Conservation (phyloP, 1,140 invertebrate genomes). For the Agraylea sexmaculata region DNA sequence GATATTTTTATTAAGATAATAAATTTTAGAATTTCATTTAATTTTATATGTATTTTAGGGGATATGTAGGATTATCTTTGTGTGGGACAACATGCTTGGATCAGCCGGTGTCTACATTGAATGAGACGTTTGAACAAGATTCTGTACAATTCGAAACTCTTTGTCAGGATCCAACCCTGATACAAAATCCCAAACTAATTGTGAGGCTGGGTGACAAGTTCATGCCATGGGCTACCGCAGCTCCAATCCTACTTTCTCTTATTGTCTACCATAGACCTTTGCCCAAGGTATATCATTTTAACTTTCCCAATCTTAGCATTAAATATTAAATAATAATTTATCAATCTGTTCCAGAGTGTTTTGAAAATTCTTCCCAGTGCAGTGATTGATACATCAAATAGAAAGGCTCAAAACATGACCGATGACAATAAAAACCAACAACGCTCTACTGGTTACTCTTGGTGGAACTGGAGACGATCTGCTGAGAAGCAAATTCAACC, state of each 20-base stretch:
- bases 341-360: constrained; percentile 26
- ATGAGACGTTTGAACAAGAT: constrained; percentile 59
- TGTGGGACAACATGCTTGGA: constrained; percentile 16
- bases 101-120: constrained; percentile 19
- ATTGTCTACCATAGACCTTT: constrained; percentile 74
- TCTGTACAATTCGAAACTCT: constrained; percentile 76
- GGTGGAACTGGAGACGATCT: constrained; percentile 63
- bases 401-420: constrained; percentile 26
- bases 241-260: constrained; percentile 74
- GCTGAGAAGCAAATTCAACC: constrained; percentile 28
- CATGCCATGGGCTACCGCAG: constrained; percentile 80
- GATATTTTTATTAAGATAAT: constrained; percentile 5
- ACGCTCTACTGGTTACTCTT: constrained; percentile 40
- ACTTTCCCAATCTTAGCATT: too few species aligned
- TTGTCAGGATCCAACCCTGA: constrained; percentile 62
- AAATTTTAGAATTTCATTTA: constrained; percentile 1
- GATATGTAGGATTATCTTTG: constrained; percentile 19
- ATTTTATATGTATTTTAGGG: constrained; percentile 11
- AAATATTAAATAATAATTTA: too few species aligned
- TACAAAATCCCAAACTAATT: constrained; percentile 76
- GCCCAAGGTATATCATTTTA: constrained; percentile 47
- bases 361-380: constrained; percentile 31
- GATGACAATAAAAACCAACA: constrained; percentile 26
- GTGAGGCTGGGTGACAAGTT: constrained; percentile 78
- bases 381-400: constrained; percentile 23